Conservation (phyloP, 2,888 invertebrate species). For the Arctia plantaginis region DNA sequence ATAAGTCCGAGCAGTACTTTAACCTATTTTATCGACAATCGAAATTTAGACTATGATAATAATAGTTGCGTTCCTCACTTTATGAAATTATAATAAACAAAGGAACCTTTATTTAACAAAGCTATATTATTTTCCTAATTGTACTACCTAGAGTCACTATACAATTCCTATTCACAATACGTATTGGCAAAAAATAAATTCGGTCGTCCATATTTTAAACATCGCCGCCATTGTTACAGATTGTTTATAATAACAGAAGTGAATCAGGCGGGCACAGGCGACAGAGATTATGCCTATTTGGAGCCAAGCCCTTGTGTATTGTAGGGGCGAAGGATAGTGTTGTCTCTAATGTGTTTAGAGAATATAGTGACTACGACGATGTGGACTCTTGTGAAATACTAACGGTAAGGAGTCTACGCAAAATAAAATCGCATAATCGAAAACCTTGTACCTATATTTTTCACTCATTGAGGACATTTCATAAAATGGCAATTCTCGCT, state of each 20-base stretch:
- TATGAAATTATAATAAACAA: background rate
- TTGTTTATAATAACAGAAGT: slow-evolving; percentile 55
- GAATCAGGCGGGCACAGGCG: slow-evolving; percentile 5
- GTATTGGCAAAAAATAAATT: slow-evolving; percentile 49
- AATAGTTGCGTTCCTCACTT: background rate
- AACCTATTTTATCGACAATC: too few relatives aligned
- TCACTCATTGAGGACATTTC: too few relatives aligned
- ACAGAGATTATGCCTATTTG: slow-evolving; percentile 11
- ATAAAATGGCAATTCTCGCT: too few relatives aligned
- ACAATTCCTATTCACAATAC: slow-evolving; percentile 49
- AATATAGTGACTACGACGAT: background rate
- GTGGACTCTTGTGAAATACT: background rate
- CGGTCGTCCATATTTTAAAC: slow-evolving; percentile 53
- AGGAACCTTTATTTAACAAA: background rate
- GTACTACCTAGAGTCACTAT: background rate
- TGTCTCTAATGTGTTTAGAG: slow-evolving; percentile 10
- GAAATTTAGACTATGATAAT: too few relatives aligned
- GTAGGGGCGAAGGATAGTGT: background rate
- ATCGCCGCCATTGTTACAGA: slow-evolving; percentile 60
- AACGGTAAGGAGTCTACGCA: background rate
- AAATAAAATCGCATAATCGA: background rate
- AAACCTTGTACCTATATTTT: too few relatives aligned
- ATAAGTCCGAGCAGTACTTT: too few relatives aligned
- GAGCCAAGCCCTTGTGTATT: slow-evolving; percentile 19
- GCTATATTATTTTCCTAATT: slow-evolving; percentile 7